These are phyloP conservation scores for Astropecten irregularis DNA, from an alignment of 53 echinoderm and acorn worm genomes.

Conservation along the genomic window DNA sequence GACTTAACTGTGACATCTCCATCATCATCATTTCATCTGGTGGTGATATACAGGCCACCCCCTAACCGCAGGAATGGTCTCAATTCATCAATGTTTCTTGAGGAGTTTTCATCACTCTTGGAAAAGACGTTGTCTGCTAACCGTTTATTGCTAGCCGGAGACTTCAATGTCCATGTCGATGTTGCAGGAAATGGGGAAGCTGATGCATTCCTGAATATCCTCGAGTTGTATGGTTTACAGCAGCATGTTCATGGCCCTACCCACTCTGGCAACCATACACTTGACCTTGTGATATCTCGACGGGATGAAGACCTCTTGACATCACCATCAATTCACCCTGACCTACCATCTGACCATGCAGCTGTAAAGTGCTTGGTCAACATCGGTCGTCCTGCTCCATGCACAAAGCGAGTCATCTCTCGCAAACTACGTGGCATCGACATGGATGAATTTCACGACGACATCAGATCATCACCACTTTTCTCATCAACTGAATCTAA, in stretches of 20 bases:
- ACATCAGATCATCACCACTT: not conserved
- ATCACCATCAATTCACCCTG: not conserved
- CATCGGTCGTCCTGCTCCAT: conserved; percentile 15
- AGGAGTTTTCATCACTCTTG: conserved; percentile 18
- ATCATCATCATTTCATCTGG: conserved; percentile 25
- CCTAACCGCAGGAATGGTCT: conserved; percentile 30
- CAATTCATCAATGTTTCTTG: conserved; percentile 28
- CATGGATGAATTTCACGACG: conserved; percentile 19
- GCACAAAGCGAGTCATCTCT: not conserved
- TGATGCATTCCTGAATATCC: conserved; percentile 9
- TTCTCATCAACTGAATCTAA: not conserved
- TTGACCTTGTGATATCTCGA: conserved; percentile 25
- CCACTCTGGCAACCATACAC: not conserved
- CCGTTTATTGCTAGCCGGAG: conserved; percentile 31
- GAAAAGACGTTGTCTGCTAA: not conserved
- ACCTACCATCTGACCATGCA: conserved; percentile 61
- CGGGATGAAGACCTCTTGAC: not conserved
- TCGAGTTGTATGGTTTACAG: conserved; percentile 17
- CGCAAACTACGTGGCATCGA: conserved; percentile 40
- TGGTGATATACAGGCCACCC: conserved; percentile 56
- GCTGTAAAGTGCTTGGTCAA: not conserved
- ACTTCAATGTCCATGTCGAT: conserved; percentile 53
- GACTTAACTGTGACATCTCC: conserved; percentile 32
- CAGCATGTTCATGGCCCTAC: conserved; percentile 37
- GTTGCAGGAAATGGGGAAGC: not conserved